Base-by-base conservation (phyloP, 2,113 vertebrate species). In the Seriola rivoliana region DNA sequence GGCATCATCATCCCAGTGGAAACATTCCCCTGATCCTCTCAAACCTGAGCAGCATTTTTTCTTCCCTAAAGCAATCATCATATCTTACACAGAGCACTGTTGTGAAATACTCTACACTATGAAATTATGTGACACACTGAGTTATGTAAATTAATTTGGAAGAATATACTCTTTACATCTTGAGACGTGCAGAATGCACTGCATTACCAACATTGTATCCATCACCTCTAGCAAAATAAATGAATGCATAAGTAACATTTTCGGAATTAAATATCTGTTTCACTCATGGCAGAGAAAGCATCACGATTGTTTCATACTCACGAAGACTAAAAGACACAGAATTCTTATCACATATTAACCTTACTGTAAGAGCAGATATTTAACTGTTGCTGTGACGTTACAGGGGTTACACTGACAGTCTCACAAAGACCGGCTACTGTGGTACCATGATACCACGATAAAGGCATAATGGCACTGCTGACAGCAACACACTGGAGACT, bases 391-490 rank as follows among this genome's bases (percentile, higher is more conserved):
- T 68, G 29, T 17, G 34, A 57, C 19, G 46, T 42, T 42, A 14
- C n/a, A 17, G n/a, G 50, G n/a, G 36, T 1, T 5, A 46, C 8
- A 52, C 40, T n/a, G 4, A 16, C 17, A 64, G 58, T 8, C 71
- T 55, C 29, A 50, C 46, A 69, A 55, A 64, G 23, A 66, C 70
- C 75, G 32, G 70, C 72, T 77, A 71, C 58, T 55, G 85, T 62
- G 78, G 81, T 74, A 92, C 54, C 63, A 55, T 42, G 80, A 89
- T 86, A 75, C 69, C 85, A 75, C 59, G 57, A 89, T 78, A 86
- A 84, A 69, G 70, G 59, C 78, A 64, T 66, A 69, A 68, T 16
- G 13, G 42, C 4, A n/a, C 78, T 62, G 81, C 79, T 85, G 54
- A 79, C 34, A 55, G 25, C 8, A 42, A 83, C 78, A 86, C 80